phyloP scores from a whole-genome alignment of 1,140 invertebrate species.

The Pogonus chalceus region DNA sequence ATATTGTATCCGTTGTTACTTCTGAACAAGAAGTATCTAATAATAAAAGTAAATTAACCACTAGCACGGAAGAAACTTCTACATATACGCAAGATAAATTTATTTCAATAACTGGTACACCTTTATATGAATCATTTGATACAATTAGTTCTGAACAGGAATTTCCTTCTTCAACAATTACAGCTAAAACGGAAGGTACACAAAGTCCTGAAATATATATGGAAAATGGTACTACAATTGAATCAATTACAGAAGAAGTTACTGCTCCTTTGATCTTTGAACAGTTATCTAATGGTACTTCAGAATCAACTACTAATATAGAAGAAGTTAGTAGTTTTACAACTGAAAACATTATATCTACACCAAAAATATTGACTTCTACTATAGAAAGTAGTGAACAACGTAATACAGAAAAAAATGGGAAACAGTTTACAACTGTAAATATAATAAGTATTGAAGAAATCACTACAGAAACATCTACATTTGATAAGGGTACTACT shows the following conservation, averaged over 20 bases:
- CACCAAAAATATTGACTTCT: slow-evolving; percentile 6
- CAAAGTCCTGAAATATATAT: slow-evolving; percentile 18
- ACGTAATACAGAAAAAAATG: background rate
- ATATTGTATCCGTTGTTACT: no score
- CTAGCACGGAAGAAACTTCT: no score
- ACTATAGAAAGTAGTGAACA: slow-evolving; percentile 8
- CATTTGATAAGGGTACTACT: slow-evolving; percentile 7
- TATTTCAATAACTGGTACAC: no score
- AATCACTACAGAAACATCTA: no score
- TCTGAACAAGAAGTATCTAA: no score
- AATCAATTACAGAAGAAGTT: slow-evolving; percentile 9
- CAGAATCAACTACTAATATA: slow-evolving; percentile 32
- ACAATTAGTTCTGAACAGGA: no score
- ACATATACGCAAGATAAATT: no score
- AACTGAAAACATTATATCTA: slow-evolving; percentile 9
- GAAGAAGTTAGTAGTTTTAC: slow-evolving; percentile 27
- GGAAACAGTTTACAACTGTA: background rate
- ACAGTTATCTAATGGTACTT: slow-evolving; percentile 29
- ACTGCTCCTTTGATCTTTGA: slow-evolving; percentile 22
- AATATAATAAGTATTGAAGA: no score
- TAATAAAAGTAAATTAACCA: no score
- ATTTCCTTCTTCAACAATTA: no score
- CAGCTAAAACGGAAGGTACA: no score
- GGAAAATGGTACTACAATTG: slow-evolving; percentile 9
- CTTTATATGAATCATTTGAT: no score